These are phyloP conservation scores for Simalia tracyae DNA, from an alignment of 2,797 vertebrate species.

Conservation along the genomic window DNA sequence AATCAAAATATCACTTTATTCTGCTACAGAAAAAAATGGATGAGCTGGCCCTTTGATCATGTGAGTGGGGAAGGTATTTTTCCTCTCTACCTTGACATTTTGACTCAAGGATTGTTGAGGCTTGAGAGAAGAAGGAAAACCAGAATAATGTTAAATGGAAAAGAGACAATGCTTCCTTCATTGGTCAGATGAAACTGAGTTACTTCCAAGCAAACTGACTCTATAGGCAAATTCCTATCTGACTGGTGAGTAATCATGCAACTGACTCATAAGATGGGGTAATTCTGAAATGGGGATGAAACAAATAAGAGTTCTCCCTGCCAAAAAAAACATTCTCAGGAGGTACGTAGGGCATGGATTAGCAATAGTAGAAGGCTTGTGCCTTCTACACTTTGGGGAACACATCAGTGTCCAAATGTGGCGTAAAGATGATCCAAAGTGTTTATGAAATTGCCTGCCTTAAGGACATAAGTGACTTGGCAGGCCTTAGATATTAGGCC, in stretches of 20 bases:
- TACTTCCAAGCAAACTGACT: background rate
- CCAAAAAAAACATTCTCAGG: background rate
- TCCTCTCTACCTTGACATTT: background rate
- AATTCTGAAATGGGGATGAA: background rate
- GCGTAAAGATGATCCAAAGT: background rate
- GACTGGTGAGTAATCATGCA: background rate
- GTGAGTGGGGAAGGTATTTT: background rate
- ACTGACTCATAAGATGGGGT: background rate
- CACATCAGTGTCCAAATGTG: background rate
- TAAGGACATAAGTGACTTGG: background rate
- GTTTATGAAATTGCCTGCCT: background rate
- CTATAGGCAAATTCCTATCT: background rate
- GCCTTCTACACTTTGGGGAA: background rate
- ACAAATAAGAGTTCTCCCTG: background rate
- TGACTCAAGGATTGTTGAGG: background rate
- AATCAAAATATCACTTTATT: background rate
- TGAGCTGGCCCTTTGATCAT: background rate
- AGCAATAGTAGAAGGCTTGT: background rate
- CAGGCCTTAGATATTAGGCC: background rate
- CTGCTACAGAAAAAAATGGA: background rate
- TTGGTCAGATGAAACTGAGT: background rate
- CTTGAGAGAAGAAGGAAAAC: background rate
- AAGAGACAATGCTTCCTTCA: background rate
- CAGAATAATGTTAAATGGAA: background rate
- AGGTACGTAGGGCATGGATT: background rate